Percentiles rank a stretch among this genome's conserved stretches.
phyloP scores from a whole-genome alignment of 2,888 invertebrate genomes.

The Eupithecia subfuscata region DNA sequence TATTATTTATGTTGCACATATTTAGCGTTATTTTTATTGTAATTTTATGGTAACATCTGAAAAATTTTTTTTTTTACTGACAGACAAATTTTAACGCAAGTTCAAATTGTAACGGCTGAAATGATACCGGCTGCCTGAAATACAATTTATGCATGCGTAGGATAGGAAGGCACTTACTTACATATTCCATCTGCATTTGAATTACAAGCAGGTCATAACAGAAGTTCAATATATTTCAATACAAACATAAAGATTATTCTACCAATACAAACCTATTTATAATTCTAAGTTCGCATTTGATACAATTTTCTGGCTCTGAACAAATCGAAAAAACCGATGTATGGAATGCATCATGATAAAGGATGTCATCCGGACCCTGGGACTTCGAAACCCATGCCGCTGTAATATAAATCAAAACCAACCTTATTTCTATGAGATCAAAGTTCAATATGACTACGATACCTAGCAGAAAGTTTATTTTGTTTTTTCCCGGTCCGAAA shows the following conservation, averaged over 20 bases:
- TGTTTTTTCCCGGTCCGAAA: conserved; percentile 68
- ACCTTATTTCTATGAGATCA: conserved; percentile 53
- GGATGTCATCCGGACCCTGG: conserved; percentile 80
- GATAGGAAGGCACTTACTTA: background rate
- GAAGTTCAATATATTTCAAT: background rate
- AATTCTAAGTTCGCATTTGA: conserved; percentile 18
- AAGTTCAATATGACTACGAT: conserved; percentile 55
- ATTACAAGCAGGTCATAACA: background rate
- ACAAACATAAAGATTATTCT: background rate
- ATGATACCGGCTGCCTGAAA: background rate
- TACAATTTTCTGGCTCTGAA: conserved; percentile 54
- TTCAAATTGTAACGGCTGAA: conserved; percentile 7
- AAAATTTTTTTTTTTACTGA: background rate
- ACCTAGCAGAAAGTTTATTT: conserved; percentile 45
- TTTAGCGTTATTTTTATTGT: background rate
- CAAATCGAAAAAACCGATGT: conserved; percentile 66
- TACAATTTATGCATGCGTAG: background rate
- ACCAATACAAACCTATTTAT: background rate
- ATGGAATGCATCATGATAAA: conserved; percentile 81
- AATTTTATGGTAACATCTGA: background rate
- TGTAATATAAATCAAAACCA: conserved; percentile 48
- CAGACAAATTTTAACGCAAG: background rate
- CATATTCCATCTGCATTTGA: background rate
- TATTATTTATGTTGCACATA: background rate
- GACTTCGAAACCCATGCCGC: conserved; percentile 63